Conservation (phyloP, 2,113 vertebrate species). For the Lepisosteus oculatus region DNA sequence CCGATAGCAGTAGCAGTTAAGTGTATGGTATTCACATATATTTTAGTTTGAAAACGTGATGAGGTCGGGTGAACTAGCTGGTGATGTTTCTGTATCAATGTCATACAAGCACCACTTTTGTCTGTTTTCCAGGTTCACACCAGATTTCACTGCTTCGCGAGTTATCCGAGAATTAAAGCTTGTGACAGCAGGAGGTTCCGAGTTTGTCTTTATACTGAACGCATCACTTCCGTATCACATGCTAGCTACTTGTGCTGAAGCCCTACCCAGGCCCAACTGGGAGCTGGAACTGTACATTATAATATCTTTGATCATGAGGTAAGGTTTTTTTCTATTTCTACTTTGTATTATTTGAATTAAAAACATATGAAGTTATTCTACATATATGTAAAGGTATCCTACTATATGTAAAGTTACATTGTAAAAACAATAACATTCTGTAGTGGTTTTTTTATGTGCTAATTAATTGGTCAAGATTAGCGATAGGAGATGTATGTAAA, state of each 20-base stretch:
- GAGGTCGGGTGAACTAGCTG: too few species aligned
- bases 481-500: too few species aligned
- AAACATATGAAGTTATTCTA: too few species aligned
- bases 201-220: constrained; percentile 89
- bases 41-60: too few species aligned
- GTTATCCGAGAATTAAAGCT: constrained; percentile 92
- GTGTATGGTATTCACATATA: too few species aligned
- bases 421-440: too few species aligned
- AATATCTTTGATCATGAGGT: constrained; percentile 96
- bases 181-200: constrained; percentile 84
- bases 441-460: too few species aligned
- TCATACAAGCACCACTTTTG: too few species aligned
- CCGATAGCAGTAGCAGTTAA: too few species aligned
- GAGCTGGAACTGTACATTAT: constrained; percentile 89
- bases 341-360: not conserved
- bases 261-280: constrained; percentile 91
- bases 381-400: not conserved
- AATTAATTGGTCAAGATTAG: too few species aligned
- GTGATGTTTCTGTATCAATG: too few species aligned
- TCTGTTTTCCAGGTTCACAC: constrained; percentile 83
- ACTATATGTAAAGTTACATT: not conserved
- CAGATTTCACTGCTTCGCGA: constrained; percentile 96
- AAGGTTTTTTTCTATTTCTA: constrained; percentile 3
- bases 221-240: constrained; percentile 97
- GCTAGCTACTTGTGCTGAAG: constrained; percentile 89